Conservation (phyloP, 2,797 vertebrate genomes). For the Vespertilio murinus region DNA sequence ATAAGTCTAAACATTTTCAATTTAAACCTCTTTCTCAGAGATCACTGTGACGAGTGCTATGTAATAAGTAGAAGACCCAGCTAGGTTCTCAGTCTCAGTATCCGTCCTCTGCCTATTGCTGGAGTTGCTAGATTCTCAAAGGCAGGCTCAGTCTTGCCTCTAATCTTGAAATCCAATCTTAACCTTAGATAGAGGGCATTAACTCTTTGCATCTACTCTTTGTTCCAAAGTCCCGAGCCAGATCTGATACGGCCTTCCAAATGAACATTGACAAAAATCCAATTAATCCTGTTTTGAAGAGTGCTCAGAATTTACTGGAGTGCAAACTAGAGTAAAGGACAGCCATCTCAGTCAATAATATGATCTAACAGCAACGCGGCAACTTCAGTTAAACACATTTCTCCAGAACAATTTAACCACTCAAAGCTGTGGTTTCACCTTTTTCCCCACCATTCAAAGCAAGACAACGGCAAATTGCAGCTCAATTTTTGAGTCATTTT, state of each 20-base stretch:
- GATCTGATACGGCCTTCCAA: conserved; percentile 34
- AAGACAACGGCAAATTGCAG: conserved; percentile 22
- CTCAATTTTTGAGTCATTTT: neutral
- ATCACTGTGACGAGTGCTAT: neutral
- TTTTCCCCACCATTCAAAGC: neutral
- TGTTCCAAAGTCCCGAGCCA: conserved; percentile 33
- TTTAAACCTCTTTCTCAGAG: neutral
- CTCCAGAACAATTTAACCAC: conserved; percentile 3
- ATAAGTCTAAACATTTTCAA: neutral
- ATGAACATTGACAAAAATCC: conserved; percentile 26
- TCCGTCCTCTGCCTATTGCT: neutral
- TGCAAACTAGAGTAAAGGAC: neutral
- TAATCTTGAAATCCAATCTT: conserved; percentile 55
- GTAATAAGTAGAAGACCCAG: neutral
- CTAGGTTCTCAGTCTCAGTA: neutral
- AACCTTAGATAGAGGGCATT: conserved; percentile 49
- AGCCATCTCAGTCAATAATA: neutral
- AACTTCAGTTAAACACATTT: neutral
- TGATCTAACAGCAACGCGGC: neutral
- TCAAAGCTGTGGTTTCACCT: neutral
- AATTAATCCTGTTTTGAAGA: conserved; percentile 48
- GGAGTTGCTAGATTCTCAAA: neutral
- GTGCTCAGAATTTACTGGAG: conserved; percentile 14
- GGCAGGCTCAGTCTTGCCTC: conserved; percentile 39
- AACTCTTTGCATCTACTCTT: conserved; percentile 47